phyloP scores from a whole-genome alignment of 2,113 vertebrate species.

The Centropus bengalensis region DNA sequence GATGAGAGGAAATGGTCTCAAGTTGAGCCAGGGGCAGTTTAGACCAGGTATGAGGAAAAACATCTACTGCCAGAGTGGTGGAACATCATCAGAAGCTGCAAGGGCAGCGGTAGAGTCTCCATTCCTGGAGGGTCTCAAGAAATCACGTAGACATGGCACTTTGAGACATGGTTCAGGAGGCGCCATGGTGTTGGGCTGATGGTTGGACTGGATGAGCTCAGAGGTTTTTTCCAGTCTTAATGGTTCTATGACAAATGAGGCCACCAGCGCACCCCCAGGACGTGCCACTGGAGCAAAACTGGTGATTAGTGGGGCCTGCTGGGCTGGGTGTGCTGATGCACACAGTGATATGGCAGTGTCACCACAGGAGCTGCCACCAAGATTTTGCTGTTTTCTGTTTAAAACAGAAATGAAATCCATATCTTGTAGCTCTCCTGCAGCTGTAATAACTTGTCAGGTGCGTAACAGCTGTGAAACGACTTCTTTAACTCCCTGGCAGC shows the following conservation, averaged over 20 bases:
- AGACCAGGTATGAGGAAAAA: too few relatives aligned
- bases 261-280: background rate
- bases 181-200: too few relatives aligned
- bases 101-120: too few relatives aligned
- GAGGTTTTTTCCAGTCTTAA: too few relatives aligned
- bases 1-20: too few relatives aligned
- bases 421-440: background rate
- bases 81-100: too few relatives aligned
- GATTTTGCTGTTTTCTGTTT: background rate
- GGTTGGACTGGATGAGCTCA: too few relatives aligned
- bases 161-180: too few relatives aligned
- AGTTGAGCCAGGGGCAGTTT: too few relatives aligned
- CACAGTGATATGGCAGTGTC: rapidly evolving
- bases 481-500: background rate
- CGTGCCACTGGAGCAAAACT: background rate
- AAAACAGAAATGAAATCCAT: background rate
- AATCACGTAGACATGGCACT: too few relatives aligned
- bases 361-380: background rate
- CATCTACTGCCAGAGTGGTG: too few relatives aligned
- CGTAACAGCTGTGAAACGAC: background rate
- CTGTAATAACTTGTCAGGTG: background rate
- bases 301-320: rapidly evolving
- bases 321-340: background rate
- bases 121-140: too few relatives aligned
- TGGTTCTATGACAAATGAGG: background rate